Evolutionary conservation across 2,888 invertebrate species (phyloP), one percentile per base, ranked within the genome.

Genomic region (Aethes cnicana): DNA sequence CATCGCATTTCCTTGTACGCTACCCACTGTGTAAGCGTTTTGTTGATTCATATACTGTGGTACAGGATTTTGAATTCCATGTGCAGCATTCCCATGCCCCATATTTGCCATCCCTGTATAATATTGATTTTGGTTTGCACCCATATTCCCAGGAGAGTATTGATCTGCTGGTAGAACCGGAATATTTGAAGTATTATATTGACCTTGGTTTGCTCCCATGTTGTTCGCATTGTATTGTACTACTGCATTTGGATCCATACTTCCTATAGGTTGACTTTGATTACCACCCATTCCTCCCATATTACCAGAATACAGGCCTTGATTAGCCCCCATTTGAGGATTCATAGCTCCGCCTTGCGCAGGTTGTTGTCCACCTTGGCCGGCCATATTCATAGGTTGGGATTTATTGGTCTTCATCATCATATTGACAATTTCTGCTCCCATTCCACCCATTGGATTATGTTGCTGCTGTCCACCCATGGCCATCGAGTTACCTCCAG

Each of bases 391-490:
- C 33, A 35, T 57, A 0, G 59, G 44, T 11, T 62, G 64, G 7
- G 57, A 12, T 16, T 59, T 53, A 18, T 63, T 56, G 25, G 67
- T 63, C 49, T 68, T 58, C 57, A 66, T 64, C 64, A 85, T 74
- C 83, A 85, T 83, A 39, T 77, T 80, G 2, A 81, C 55, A 36
- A 85, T 84, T 55, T 81, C 65, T 33, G 75, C 74, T 3, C 84
- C 85, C 77, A 85, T 79, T 17, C 80, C 81, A 43, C 64, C 60
- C 55, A 72, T 32, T 66, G 39, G 49, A 41, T 33, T 28, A 44
- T 47, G 44, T 46, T 39, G 28, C 20, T 35, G n/a, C 18, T 37
- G 16, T 9, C 37, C 26, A 21, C 43, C 44, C 58, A 63, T 60
- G 6, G 46, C 55, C 33, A 54, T 58, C 21, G 59, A 11, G 20